phyloP scores from a whole-genome alignment of 2,113 vertebrate genomes.

The Rissa tridactyla region DNA sequence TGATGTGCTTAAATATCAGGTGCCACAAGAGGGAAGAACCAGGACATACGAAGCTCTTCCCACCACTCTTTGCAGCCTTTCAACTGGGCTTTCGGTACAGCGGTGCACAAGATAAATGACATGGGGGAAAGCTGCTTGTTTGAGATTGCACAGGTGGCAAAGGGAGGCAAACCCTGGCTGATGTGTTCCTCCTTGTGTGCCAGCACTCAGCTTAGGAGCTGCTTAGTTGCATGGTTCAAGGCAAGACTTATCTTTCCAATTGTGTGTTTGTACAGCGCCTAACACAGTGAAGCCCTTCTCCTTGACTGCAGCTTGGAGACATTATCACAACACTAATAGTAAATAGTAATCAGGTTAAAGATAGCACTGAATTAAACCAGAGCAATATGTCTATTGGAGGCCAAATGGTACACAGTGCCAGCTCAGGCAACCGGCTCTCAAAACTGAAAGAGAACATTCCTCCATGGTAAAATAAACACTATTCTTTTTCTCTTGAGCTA shows the following conservation, averaged over 20 bases:
- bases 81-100: neutral
- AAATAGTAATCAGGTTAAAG: slow-evolving; percentile 58
- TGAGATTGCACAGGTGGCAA: neutral
- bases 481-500: slow-evolving; percentile 57
- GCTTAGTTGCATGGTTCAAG: neutral
- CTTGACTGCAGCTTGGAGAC: slow-evolving; percentile 20
- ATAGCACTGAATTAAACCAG: slow-evolving; percentile 56
- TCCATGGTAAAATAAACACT: slow-evolving; percentile 69
- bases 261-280: slow-evolving; percentile 21
- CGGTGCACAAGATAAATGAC: neutral
- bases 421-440: slow-evolving; percentile 40
- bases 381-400: neutral
- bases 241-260: slow-evolving; percentile 15
- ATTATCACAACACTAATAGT: slow-evolving; percentile 41
- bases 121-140: neutral
- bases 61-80: neutral
- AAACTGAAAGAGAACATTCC: slow-evolving; percentile 68
- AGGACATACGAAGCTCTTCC: neutral
- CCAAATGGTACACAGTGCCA: slow-evolving; percentile 8
- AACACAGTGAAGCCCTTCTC: slow-evolving; percentile 34
- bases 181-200: neutral
- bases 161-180: neutral
- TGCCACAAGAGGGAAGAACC: neutral
- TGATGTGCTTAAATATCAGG: neutral
- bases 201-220: neutral